Evolutionary conservation across 2,797 vertebrate species (phyloP).

Genomic region (Sebastes itinus): DNA sequence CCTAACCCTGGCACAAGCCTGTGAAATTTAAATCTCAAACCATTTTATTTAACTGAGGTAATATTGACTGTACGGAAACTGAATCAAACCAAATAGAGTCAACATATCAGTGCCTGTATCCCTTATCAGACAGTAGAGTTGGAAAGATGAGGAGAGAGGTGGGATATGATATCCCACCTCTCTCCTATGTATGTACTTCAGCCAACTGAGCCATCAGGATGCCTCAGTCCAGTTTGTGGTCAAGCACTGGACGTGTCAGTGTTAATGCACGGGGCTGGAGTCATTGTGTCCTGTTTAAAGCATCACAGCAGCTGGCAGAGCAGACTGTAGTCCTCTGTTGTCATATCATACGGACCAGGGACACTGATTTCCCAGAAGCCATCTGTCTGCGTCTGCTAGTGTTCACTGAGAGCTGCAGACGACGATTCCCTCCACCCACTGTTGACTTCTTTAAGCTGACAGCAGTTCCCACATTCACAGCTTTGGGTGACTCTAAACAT

Average conservation of each 20-base stretch:
- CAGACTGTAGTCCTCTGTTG: slow-evolving; percentile 35
- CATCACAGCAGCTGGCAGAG: slow-evolving; percentile 39
- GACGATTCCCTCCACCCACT: not conserved
- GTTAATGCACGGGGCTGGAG: not conserved
- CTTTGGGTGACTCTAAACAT: not conserved
- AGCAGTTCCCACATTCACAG: not conserved
- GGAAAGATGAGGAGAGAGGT: not conserved
- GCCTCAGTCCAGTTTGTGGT: not conserved
- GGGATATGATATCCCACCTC: not conserved
- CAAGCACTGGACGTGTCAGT: not conserved
- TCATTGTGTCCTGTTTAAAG: not conserved
- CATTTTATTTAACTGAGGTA: not conserved
- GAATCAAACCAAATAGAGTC: not conserved
- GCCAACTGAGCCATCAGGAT: not conserved
- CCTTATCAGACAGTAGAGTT: not conserved
- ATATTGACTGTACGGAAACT: not conserved
- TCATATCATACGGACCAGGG: slow-evolving; percentile 34
- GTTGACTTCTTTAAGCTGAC: not conserved
- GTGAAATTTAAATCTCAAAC: not conserved
- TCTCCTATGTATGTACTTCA: not conserved
- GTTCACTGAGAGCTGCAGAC: not conserved
- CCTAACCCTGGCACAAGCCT: not conserved
- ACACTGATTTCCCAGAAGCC: slow-evolving; percentile 54
- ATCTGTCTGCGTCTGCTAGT: slow-evolving; percentile 50
- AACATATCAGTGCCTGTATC: not conserved